A percentile compares a stretch with the other conserved stretches of the same genome.
phyloP scores from a whole-genome alignment of 1,140 invertebrate species.

The Dryas iulia region DNA sequence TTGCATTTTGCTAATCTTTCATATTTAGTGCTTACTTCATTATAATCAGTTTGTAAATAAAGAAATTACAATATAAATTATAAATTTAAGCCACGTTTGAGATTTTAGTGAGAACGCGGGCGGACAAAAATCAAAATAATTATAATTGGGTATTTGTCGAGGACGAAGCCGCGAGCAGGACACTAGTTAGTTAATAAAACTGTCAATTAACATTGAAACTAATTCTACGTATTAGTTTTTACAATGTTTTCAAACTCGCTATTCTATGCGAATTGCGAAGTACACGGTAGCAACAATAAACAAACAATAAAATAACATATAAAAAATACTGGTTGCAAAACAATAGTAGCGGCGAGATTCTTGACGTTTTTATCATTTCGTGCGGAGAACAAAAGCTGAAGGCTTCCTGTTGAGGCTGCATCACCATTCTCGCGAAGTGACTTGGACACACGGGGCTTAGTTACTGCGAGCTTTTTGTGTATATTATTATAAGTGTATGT shows the following conservation, averaged over 20 bases:
- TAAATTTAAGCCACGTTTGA: too few species aligned
- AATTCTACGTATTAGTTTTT: not conserved
- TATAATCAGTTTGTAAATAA: too few species aligned
- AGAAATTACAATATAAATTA: too few species aligned
- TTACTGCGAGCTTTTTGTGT: constrained; percentile 9
- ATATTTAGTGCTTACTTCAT: too few species aligned
- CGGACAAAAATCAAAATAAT: too few species aligned
- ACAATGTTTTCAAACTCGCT: not conserved
- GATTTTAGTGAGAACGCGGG: too few species aligned
- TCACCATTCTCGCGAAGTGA: constrained; percentile 69
- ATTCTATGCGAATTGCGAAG: not conserved
- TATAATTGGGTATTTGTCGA: too few species aligned
- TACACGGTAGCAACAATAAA: constrained; percentile 46
- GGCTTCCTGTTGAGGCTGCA: constrained; percentile 75
- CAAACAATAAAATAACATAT: constrained; percentile 60
- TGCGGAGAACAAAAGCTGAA: constrained; percentile 71
- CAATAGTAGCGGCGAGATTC: constrained; percentile 66
- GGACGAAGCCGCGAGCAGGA: too few species aligned
- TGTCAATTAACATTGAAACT: not conserved
- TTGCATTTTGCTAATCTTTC: too few species aligned
- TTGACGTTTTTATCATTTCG: constrained; percentile 78
- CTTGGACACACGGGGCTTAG: constrained; percentile 39
- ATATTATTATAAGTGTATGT: too few species aligned
- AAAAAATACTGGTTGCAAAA: constrained; percentile 65
- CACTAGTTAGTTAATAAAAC: not conserved